phyloP scores from a whole-genome alignment of 1,140 invertebrate genomes.

The Drosophila nasuta region DNA sequence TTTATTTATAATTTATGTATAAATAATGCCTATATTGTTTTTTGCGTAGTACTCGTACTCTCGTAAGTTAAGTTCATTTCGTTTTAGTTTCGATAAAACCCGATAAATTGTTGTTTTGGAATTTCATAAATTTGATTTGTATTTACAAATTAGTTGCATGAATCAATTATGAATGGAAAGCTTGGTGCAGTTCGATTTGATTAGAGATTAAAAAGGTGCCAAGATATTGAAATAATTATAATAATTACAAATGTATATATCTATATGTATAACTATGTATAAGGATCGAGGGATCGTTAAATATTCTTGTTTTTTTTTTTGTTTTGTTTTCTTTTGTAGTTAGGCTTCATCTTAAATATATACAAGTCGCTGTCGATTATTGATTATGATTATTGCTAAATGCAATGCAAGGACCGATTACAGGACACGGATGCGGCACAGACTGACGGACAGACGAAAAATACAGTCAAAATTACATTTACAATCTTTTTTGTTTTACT shows the following conservation, averaged over 20 bases:
- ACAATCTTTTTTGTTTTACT: constrained; percentile 46
- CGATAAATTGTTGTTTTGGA: constrained; percentile 46
- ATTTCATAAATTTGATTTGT: constrained; percentile 45
- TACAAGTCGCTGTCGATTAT: constrained; percentile 56
- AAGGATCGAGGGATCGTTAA: constrained; percentile 15
- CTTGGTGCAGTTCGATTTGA: constrained; percentile 27
- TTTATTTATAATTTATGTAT: constrained; percentile 30
- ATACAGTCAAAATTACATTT: constrained; percentile 66
- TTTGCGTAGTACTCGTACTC: constrained; percentile 11
- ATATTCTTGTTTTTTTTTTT: not conserved
- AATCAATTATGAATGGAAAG: constrained; percentile 26
- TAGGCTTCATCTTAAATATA: constrained; percentile 37
- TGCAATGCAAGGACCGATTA: constrained; percentile 52
- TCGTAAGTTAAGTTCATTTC: constrained; percentile 23
- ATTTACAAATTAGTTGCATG: constrained; percentile 36
- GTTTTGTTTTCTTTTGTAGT: constrained; percentile 9
- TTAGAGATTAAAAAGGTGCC: constrained; percentile 45
- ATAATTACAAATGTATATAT: constrained; percentile 29
- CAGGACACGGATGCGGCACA: constrained; percentile 22
- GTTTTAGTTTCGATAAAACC: constrained; percentile 27
- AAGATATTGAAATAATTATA: constrained; percentile 36
- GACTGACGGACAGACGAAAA: constrained; percentile 58
- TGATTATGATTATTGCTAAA: constrained; percentile 48
- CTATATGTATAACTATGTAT: constrained; percentile 15
- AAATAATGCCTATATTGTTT: constrained; percentile 33